phyloP scores from a whole-genome alignment of 2,888 invertebrate species.

The Ectemnius lituratus region DNA sequence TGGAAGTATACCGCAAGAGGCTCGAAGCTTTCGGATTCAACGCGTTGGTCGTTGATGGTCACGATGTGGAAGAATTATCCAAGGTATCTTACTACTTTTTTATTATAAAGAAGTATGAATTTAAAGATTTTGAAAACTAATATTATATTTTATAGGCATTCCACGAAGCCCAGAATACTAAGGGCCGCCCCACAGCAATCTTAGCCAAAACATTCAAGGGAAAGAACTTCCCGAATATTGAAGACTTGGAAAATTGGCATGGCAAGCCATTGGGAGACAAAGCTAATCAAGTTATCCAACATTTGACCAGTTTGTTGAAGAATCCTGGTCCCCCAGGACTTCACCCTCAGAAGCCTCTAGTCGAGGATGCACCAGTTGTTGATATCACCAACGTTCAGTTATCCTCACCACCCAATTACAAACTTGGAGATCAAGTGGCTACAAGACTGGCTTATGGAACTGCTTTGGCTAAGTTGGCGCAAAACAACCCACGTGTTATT shows the following conservation, averaged over 20 bases:
- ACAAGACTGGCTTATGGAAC: constrained; percentile 97
- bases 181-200: constrained; percentile 93
- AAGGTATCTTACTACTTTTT: constrained; percentile 79
- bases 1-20: constrained; percentile 91
- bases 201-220: constrained; percentile 98
- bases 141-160: constrained; percentile 81
- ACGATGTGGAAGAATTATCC: constrained; percentile 93
- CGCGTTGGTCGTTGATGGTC: constrained; percentile 96
- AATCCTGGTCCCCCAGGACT: constrained; percentile 83
- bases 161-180: constrained; percentile 86
- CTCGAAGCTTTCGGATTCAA: constrained; percentile 95
- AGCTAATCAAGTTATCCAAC: constrained; percentile 83
- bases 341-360: constrained; percentile 82
- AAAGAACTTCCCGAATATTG: constrained; percentile 91
- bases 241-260: constrained; percentile 97
- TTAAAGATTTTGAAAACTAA: not conserved
- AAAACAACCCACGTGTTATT: constrained; percentile 86
- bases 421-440: constrained; percentile 87
- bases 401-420: constrained; percentile 90
- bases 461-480: constrained; percentile 89
- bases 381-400: constrained; percentile 86
- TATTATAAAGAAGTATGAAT: not conserved
- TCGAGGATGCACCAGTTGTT: constrained; percentile 85
- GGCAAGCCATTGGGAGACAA: constrained; percentile 96
- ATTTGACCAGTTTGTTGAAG: constrained; percentile 84